Conservation (phyloP, 2,113 vertebrate species). For the Ivindomyrus marchei region DNA sequence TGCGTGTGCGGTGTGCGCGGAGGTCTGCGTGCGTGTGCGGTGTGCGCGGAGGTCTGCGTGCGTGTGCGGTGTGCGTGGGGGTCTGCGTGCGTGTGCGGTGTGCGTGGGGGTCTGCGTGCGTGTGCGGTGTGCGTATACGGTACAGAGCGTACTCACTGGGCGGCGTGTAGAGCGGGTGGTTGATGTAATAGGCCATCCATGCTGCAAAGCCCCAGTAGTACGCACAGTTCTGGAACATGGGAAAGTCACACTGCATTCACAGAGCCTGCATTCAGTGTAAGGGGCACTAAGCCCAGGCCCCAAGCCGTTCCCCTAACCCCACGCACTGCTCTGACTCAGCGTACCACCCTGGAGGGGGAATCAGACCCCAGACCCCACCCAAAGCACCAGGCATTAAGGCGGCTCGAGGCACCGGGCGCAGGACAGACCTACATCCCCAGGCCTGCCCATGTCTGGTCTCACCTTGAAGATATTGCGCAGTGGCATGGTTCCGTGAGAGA, state of each 20-base stretch:
- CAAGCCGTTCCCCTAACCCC: not conserved
- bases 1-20: not conserved
- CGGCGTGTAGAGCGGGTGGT: conserved; percentile 85
- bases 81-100: not conserved
- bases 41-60: not conserved
- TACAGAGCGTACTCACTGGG: conserved; percentile 67
- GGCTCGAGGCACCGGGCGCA: not conserved
- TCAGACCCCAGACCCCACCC: not conserved
- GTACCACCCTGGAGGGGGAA: not conserved
- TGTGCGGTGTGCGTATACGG: not conserved
- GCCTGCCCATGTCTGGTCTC: conserved; percentile 17
- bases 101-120: not conserved
- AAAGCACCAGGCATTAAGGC: not conserved
- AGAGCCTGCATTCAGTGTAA: not conserved
- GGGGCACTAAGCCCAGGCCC: not conserved
- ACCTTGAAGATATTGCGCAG: conserved; percentile 89
- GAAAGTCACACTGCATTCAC: not conserved
- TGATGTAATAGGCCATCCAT: conserved; percentile 94
- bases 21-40: too few relatives aligned
- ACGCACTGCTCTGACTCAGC: not conserved
- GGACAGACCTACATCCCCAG: not conserved
- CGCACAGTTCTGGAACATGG: conserved; percentile 73
- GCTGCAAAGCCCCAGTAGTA: conserved; percentile 93
- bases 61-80: not conserved
- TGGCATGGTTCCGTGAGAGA: conserved; percentile 88